Evolutionary conservation across 2,888 invertebrate species (phyloP), one percentile per base, ranked within the genome.

Genomic region (Clunio marinus): DNA sequence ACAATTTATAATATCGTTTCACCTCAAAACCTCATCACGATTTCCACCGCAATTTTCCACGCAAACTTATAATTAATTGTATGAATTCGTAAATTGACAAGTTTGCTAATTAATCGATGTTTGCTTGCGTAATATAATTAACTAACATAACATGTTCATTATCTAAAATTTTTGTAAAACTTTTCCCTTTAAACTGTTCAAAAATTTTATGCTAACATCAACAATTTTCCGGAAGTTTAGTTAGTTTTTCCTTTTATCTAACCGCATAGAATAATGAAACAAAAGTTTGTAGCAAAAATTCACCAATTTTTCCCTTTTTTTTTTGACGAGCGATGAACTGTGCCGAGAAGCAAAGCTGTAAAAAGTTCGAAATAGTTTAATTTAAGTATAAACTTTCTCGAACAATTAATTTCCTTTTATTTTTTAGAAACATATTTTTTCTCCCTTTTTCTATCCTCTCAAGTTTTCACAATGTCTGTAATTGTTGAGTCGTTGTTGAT

Each of bases 341-440:
- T n/a, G n/a, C n/a, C n/a, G n/a, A n/a, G n/a, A n/a, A n/a, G 41
- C 41, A n/a, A 35, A 35, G 32, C 17, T n/a, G 20, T 13, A 10
- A 22, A 35, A 20, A 65, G 17, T 66, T 66, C 17, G 2, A 66
- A 66, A 66, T 66, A 66, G 66, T 66, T 66, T 66, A 66, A 55
- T 66, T 66, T 32, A 35, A 37, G 66, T 45, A 63, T 20, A 55
- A 55, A 22, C 15, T 66, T 66, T 55, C 35, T 22, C 20, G 32
- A 35, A 24, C 32, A 62, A 62, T 62, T 62, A 62, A 32, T 62
- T n/a, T 62, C 35, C 20, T 28, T 10, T 5, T 27, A 25, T 58
- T 28, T 58, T 58, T 7, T 58, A 58, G 51, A 17, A 51, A 51
- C 17, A 51, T 51, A 51, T 51, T n/a, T n/a, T n/a, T n/a, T n/a